These are phyloP conservation scores for Orestias chungarensis DNA, from an alignment of 2,797 vertebrate genomes.

Conservation along the genomic window DNA sequence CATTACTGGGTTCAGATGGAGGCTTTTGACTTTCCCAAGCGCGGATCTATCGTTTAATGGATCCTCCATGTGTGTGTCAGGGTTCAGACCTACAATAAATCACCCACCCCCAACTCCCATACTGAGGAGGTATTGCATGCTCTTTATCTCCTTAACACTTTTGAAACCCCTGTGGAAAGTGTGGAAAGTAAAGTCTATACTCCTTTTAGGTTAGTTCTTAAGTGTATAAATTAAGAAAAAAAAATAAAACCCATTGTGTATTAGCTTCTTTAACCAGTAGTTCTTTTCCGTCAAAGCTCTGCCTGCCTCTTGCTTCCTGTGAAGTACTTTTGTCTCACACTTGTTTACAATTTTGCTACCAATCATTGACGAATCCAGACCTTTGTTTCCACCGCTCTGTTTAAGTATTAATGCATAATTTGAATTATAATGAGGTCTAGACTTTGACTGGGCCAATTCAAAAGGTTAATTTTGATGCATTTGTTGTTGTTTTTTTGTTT, in stretches of 20 bases:
- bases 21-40: constrained; percentile 20
- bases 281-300: neutral
- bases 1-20: constrained; percentile 16
- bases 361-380: neutral
- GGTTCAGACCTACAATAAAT: constrained; percentile 15
- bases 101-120: neutral
- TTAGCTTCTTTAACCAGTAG: neutral
- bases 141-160: neutral
- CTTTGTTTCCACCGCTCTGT: neutral
- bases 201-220: neutral
- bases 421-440: neutral
- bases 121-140: neutral
- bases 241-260: neutral
- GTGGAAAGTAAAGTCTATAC: neutral
- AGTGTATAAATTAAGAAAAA: neutral
- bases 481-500: neutral
- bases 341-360: neutral
- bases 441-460: neutral
- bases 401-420: neutral
- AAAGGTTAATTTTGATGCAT: neutral
- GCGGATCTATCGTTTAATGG: constrained; percentile 31
- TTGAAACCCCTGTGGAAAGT: neutral
- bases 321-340: too few species aligned
- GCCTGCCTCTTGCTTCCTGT: neutral
- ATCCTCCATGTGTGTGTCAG: constrained; percentile 43